Evolutionary conservation across 2,113 vertebrate species (phyloP).

Genomic region (Budorcas taxicolor): DNA sequence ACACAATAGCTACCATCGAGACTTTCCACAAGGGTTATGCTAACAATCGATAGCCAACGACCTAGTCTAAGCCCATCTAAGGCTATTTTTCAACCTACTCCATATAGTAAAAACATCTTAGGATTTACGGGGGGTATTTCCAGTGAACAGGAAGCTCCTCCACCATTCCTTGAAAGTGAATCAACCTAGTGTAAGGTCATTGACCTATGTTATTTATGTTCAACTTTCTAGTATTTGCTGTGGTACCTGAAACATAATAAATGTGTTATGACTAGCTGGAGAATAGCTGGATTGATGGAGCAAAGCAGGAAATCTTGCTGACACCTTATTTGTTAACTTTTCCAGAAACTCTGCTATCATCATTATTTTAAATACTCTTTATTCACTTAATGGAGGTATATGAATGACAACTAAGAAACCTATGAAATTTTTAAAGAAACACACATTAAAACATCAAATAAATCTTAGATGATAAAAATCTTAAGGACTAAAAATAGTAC

Average conservation of each 20-base stretch:
- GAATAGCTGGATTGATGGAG: background rate
- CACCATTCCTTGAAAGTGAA: background rate
- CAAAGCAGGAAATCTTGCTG: background rate
- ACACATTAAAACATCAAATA: background rate
- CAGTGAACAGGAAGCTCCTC: background rate
- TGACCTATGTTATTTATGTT: background rate
- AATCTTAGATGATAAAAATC: background rate
- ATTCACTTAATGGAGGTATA: background rate
- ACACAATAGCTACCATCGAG: background rate
- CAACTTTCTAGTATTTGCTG: background rate
- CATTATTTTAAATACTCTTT: background rate
- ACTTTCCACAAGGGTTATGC: background rate
- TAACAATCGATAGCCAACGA: background rate
- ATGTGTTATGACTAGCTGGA: background rate
- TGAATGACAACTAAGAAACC: background rate
- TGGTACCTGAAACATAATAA: background rate
- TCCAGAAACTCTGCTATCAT: background rate
- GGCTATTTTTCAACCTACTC: background rate
- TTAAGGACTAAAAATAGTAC: background rate
- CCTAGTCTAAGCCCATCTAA: background rate
- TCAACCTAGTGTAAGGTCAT: background rate
- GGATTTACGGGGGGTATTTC: background rate
- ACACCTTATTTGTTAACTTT: background rate
- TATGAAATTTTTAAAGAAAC: background rate
- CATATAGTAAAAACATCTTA: background rate